Evolutionary conservation across 2,113 vertebrate species (phyloP), one percentile per base, ranked within the genome.

Genomic region (human): DNA sequence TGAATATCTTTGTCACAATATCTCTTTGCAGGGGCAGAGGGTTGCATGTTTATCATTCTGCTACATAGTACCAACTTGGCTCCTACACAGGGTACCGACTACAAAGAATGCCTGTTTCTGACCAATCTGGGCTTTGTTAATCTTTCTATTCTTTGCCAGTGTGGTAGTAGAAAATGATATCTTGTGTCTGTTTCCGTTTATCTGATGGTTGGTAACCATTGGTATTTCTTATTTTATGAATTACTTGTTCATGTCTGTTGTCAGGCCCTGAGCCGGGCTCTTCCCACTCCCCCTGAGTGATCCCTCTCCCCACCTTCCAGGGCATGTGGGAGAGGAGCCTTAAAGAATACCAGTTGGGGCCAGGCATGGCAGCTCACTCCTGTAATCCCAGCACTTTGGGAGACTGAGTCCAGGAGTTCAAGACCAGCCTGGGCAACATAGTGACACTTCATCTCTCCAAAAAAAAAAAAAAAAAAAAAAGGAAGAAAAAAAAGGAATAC

Each of bases 201-300:
- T 76, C 45, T 96, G 75, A 35, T 70, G 75, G 35, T 81, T 59
- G 50, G 50, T 10, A 2, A 8, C 5, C 20, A 35, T 84, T 96
- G 80, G 43, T 61, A 43, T 86, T 90, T 81, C n/a, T 89, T 93
- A 8, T 70, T 91, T 94, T 66, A 76, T 45, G 66, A 68, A 83
- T 89, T 83, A 9, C 73, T 45, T 86, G 10, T 66, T 85, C 22
- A 35, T 35, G 5, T 23, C 35, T 43, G 68, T 94, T 85, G 43
- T 27, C 4, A 22, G 83, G 32, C 48, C 84, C 38, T 68, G 84
- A 89, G 68, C 32, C 10, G 78, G 23, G 12, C 52, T 32, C 23
- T 59, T 52, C n/a, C 50, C 6, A 8, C 9, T 50, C 40, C 40
- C 68, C 76, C 25, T 8, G 0, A 3, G 35, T 8, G 40, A 76